These are phyloP conservation scores for Atta texana DNA, from an alignment of 1,140 invertebrate genomes.

Conservation along the genomic window DNA sequence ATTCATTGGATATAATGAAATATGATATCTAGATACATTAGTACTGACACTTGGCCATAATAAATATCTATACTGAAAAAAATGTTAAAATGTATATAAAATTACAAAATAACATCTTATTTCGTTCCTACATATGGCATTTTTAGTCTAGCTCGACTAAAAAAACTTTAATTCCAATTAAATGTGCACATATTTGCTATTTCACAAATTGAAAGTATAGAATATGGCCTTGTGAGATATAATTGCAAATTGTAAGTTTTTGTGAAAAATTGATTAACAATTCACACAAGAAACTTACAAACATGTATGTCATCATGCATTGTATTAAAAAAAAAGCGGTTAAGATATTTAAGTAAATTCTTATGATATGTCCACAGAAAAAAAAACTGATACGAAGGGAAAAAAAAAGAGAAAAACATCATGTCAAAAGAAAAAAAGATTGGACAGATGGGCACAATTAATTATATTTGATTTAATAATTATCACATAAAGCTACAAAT, in stretches of 20 bases:
- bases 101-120: constrained; percentile 15
- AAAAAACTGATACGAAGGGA: constrained; percentile 85
- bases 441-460: constrained; percentile 86
- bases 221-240: constrained; percentile 68
- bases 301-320: constrained; percentile 70
- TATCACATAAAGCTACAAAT: constrained; percentile 78
- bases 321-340: constrained; percentile 58
- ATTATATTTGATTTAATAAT: constrained; percentile 84
- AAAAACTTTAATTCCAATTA: neutral
- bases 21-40: constrained; percentile 72
- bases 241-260: constrained; percentile 74
- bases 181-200: neutral
- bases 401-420: constrained; percentile 85
- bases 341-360: constrained; percentile 83
- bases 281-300: constrained; percentile 74
- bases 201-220: constrained; percentile 10
- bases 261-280: constrained; percentile 69
- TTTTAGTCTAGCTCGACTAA: constrained; percentile 1
- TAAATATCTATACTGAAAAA: constrained; percentile 46
- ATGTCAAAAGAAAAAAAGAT: constrained; percentile 85
- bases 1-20: constrained; percentile 21
- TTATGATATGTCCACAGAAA: constrained; percentile 87
- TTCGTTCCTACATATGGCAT: neutral
- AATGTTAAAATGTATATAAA: constrained; percentile 9
- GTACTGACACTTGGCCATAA: constrained; percentile 69